Evolutionary conservation across 2,888 invertebrate genomes (phyloP), one percentile per base, ranked within the genome.

Genomic region (Orgyia antiqua): DNA sequence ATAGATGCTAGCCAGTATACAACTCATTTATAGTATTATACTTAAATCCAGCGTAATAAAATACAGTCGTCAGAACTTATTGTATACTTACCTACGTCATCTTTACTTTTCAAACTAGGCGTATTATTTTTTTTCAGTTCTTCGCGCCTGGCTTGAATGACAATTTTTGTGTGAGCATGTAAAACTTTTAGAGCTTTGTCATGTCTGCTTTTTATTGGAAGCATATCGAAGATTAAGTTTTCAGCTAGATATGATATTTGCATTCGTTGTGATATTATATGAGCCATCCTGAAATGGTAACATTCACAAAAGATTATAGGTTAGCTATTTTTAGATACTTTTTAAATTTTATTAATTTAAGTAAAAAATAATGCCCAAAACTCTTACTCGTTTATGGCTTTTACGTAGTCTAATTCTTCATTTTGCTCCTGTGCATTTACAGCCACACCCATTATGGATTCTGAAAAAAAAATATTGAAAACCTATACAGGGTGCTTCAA

Each of bases 401-500:
- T 77, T 0, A 94, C 93, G 60, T 94, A 95, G 45, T 90, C 88
- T 0, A 92, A 91, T 42, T 92, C n/a, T n/a, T n/a, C 87, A 4
- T 82, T 79, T 56, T 92, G 79, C 4, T 78, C 77, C 65, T 95
- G 94, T 0, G 94, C 93, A 59, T 93, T 86, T 0, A 94, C 78
- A 13, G 89, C 88, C 5, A 90, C 88, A 0, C 95, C 96, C 95
- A 96, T 96, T 7, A 95, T 93, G 4, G 94, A 92, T 78, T 95
- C 95, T 93, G 78, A 31, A 86, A 72, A 33, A 11, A 31, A 4
- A 15, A 15, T 4, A 15, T 15, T 15, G n/a, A n/a, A n/a, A n/a
- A n/a, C n/a, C n/a, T n/a, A n/a, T n/a, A n/a, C n/a, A n/a, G n/a
- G n/a, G n/a, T n/a, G n/a, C n/a, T n/a, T n/a, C n/a, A n/a, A n/a